These are phyloP conservation scores for Dinocampus coccinellae DNA, from an alignment of 2,888 invertebrate genomes.

Conservation along the genomic window DNA sequence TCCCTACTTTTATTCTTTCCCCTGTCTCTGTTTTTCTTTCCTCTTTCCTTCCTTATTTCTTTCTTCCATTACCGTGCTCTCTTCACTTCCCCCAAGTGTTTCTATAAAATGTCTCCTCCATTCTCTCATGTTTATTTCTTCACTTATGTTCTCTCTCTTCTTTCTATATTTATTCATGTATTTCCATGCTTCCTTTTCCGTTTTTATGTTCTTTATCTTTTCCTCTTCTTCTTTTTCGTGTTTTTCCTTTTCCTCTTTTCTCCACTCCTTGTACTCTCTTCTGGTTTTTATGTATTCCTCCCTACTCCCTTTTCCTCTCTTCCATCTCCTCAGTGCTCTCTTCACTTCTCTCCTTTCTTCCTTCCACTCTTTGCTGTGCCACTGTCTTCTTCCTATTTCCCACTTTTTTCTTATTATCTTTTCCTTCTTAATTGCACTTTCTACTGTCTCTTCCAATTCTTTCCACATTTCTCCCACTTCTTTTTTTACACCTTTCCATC, in stretches of 20 bases:
- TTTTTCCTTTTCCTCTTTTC: neutral
- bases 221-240: neutral
- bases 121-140: neutral
- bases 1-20: neutral
- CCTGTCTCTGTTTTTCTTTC: neutral
- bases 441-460: neutral
- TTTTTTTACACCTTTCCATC: neutral
- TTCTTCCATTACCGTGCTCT: neutral
- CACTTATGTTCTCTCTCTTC: neutral
- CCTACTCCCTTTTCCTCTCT: neutral
- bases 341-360: neutral
- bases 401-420: neutral
- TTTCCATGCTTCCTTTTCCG: slow-evolving; percentile 20
- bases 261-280: neutral
- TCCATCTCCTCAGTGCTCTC: neutral
- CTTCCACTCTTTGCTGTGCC: slow-evolving; percentile 1
- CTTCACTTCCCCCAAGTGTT: neutral
- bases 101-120: neutral
- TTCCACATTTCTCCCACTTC: neutral
- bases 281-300: neutral
- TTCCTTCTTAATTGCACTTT: neutral
- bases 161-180: neutral
- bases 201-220: slow-evolving; percentile 36
- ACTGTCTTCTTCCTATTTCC: slow-evolving; percentile 14
- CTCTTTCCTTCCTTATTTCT: neutral